Percentiles rank a stretch among this genome's conserved stretches.
These are phyloP conservation scores for Galeopterus variegatus DNA, from an alignment of 2,113 vertebrate species.

Conservation along the genomic window DNA sequence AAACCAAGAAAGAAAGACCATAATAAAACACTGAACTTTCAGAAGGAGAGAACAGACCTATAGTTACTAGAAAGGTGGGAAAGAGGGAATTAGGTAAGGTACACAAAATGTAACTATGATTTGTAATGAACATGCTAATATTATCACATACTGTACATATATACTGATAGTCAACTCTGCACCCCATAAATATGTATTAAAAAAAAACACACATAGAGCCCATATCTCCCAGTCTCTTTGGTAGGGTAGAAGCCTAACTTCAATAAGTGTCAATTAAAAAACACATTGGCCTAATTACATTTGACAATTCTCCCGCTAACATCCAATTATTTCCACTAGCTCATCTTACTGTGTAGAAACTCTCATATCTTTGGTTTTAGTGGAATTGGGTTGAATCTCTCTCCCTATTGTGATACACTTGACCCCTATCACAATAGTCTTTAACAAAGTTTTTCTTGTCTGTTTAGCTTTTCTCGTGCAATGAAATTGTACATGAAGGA, in stretches of 20 bases:
- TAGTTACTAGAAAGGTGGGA: too few species aligned
- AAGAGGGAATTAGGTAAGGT: too few species aligned
- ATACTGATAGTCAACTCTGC: too few species aligned
- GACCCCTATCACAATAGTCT: not conserved
- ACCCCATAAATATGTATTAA: too few species aligned
- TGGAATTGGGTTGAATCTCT: not conserved
- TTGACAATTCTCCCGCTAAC: not conserved
- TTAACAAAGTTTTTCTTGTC: not conserved
- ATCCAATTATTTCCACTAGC: not conserved
- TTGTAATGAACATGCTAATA: too few species aligned
- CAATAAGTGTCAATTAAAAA: not conserved
- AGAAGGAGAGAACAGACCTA: too few species aligned
- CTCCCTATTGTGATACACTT: not conserved
- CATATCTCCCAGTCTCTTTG: not conserved
- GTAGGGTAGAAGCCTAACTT: not conserved
- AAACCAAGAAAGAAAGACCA: too few species aligned
- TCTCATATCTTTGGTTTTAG: not conserved
- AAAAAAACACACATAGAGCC: not conserved
- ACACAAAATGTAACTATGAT: too few species aligned
- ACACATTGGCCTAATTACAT: not conserved
- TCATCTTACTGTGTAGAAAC: not conserved
- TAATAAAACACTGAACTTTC: too few species aligned
- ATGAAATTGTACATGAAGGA: not conserved
- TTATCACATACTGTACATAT: too few species aligned
- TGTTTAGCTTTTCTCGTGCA: not conserved